A percentile compares a stretch with the other conserved stretches of the same genome.
Conservation (phyloP, 1,140 invertebrate species). For the Spodoptera litura region DNA sequence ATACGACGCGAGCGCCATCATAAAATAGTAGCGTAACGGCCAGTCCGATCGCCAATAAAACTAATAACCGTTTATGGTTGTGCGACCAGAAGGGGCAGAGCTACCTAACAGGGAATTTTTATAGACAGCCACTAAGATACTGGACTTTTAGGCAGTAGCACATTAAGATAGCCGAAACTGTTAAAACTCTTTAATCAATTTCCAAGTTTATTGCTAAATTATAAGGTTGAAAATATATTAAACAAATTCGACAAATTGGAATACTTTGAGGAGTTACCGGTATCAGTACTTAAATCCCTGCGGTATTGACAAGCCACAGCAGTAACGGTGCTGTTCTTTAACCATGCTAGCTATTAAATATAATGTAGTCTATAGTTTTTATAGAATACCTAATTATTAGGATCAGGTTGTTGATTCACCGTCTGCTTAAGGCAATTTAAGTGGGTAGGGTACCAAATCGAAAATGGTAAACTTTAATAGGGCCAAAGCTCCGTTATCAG, state of each 20-base stretch:
- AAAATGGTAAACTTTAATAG: slow-evolving; percentile 73
- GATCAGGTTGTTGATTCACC: slow-evolving; percentile 46
- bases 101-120: slow-evolving; percentile 28
- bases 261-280: too few relatives aligned
- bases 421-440: slow-evolving; percentile 58
- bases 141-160: background rate
- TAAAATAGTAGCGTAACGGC: slow-evolving; percentile 31
- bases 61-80: slow-evolving; percentile 39
- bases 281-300: slow-evolving; percentile 13
- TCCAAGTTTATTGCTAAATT: too few relatives aligned
- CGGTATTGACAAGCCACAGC: background rate
- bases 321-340: slow-evolving; percentile 14
- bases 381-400: slow-evolving; percentile 30
- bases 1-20: background rate
- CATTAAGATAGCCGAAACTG: too few relatives aligned
- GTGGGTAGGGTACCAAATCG: slow-evolving; percentile 63
- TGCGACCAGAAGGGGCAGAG: slow-evolving; percentile 19
- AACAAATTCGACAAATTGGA: too few relatives aligned
- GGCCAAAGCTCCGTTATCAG: slow-evolving; percentile 66
- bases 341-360: background rate
- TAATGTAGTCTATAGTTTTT: slow-evolving; percentile 36
- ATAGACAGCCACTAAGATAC: slow-evolving; percentile 32
- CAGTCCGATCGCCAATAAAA: slow-evolving; percentile 40
- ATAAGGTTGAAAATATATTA: too few relatives aligned
- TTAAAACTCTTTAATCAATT: too few relatives aligned